Base-by-base conservation (phyloP, 92 coral and sea anemone species). In the Porites evermanni region DNA sequence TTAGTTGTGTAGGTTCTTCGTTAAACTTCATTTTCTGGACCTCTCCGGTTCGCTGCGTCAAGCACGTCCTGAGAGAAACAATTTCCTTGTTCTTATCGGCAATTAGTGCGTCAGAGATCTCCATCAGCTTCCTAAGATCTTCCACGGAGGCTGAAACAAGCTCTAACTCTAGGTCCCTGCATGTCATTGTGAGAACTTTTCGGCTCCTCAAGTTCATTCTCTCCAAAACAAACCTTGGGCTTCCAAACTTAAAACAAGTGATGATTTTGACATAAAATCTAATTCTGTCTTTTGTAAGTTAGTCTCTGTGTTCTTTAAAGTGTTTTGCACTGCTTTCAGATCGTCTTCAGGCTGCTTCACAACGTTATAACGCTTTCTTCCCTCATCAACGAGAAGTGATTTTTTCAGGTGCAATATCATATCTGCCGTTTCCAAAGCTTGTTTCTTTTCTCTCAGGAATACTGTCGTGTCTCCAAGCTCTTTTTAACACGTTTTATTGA, bases 71-170 rank as follows among this genome's bases (percentile, higher is more conserved):
- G 6, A 79, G 64, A 52, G 70, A 23, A 53, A 26, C 52, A 66
- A 52, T 24, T 19, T 79, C 64, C 21, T 66, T 13, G 52, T 52
- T 79, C 67, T 79, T 60, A 38, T 66, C 70, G 6, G 63, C 17
- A 19, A 67, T 52, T 9, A 67, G 51, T 29, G 69, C n/a, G 29
- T 70, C 32, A 12, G 74, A 52, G 67, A 79, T 79, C 16, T 79
- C 74, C 64, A 66, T 12, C 73, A 51, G 73, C 23, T 79, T 79
- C 51, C 14, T 79, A 4, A 79, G 63, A 12, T 79, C 84, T 44
- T 24, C 53, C 10, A 79, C 23, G 32, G 84, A 66, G 2, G 63
- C 59, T 24, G 70, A 29, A 4, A 52, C 64, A 11, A 64, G 83
- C 11, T 52, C 51, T 54, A 79, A 21, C 83, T 79, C 74, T 6